These are phyloP conservation scores for Erethizon dorsatum DNA, from an alignment of 2,797 vertebrate species.

Conservation along the genomic window DNA sequence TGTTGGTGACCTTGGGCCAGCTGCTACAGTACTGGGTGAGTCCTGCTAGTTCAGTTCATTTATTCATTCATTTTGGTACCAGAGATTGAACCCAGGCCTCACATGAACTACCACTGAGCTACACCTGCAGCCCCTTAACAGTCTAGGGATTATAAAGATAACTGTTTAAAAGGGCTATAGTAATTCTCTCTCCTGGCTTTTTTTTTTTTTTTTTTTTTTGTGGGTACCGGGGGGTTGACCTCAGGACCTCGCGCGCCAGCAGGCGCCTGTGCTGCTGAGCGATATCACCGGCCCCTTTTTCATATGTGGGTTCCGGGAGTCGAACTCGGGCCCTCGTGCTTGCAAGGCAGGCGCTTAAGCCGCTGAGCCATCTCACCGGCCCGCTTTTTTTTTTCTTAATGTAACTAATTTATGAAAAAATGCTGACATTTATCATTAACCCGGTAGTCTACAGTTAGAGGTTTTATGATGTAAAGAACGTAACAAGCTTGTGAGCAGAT, in stretches of 20 bases:
- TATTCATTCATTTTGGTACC: neutral
- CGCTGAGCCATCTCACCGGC: too few relatives aligned
- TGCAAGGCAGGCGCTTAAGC: too few relatives aligned
- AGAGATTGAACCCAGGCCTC: neutral
- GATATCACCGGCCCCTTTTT: too few relatives aligned
- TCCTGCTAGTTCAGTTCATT: neutral
- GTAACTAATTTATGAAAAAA: neutral
- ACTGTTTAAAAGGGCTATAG: neutral
- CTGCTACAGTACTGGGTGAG: constrained; percentile 8
- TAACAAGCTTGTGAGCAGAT: neutral
- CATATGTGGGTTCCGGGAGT: too few relatives aligned
- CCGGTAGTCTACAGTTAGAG: neutral
- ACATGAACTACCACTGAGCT: neutral
- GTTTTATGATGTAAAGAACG: neutral
- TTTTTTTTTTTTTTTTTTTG: neutral
- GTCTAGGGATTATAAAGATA: neutral
- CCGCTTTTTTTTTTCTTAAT: neutral
- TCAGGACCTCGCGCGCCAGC: neutral
- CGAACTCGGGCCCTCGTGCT: too few relatives aligned
- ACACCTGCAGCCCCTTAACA: neutral
- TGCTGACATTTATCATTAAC: neutral
- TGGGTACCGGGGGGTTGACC: too few relatives aligned
- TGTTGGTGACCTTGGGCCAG: neutral
- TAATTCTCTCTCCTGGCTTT: neutral
- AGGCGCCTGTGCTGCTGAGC: too few relatives aligned